These are phyloP conservation scores for Leptinotarsa lineolata DNA, from an alignment of 1,140 invertebrate genomes.

Conservation along the genomic window DNA sequence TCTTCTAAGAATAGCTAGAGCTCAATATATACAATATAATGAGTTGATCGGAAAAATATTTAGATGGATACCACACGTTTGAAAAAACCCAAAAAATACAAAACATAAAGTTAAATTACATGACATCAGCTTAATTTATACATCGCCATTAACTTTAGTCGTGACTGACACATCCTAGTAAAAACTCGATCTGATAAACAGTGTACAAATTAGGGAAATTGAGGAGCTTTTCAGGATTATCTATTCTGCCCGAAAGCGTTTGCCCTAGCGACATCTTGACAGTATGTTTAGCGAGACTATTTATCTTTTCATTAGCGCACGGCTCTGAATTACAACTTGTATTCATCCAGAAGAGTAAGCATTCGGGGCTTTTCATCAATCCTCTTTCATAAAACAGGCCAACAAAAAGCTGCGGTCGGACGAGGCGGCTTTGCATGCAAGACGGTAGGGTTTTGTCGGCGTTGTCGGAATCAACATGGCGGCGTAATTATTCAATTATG, in stretches of 20 bases:
- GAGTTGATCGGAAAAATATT: too few species aligned
- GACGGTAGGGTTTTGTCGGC: too few species aligned
- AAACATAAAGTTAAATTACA: not conserved
- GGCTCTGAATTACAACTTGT: conserved; percentile 8
- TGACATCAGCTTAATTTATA: not conserved
- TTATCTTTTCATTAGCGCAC: conserved; percentile 17
- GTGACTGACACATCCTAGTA: not conserved
- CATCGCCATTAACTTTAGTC: not conserved
- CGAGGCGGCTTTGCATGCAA: not conserved
- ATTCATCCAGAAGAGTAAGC: conserved; percentile 5
- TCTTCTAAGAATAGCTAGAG: too few species aligned
- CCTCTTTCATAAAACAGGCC: not conserved
- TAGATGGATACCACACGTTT: too few species aligned
- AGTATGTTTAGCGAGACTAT: conserved; percentile 15
- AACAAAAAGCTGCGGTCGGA: not conserved
- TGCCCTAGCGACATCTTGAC: conserved; percentile 8
- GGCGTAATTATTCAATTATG: too few species aligned
- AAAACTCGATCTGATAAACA: not conserved
- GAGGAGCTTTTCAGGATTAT: conserved; percentile 8
- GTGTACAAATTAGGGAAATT: conserved; percentile 19
- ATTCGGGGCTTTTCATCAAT: not conserved
- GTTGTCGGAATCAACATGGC: too few species aligned
- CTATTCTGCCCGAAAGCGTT: conserved; percentile 9
- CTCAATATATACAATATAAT: too few species aligned
- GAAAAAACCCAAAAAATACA: not conserved